Conservation (phyloP, 2,797 vertebrate species). For the Dromococcyx pavoninus region DNA sequence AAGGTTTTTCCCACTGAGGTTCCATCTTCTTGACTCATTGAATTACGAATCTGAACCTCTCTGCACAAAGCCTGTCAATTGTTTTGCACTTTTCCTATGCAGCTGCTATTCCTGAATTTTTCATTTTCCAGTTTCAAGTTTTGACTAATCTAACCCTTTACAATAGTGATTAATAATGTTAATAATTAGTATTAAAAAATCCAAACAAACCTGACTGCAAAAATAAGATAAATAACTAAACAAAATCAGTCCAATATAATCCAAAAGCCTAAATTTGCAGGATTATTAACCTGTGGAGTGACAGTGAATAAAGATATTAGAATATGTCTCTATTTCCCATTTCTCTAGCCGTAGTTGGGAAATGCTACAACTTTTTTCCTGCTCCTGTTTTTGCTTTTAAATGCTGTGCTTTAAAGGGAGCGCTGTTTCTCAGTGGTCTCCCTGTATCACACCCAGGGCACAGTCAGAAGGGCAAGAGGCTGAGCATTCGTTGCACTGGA, state of each 20-base stretch:
- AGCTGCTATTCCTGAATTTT: background rate
- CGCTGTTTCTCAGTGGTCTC: background rate
- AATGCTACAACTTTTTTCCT: background rate
- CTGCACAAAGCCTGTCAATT: background rate
- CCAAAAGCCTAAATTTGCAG: background rate
- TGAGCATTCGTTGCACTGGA: accelerated
- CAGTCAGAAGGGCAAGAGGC: background rate
- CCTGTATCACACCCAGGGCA: background rate
- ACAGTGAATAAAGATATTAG: background rate
- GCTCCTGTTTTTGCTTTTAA: background rate
- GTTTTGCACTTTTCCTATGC: background rate
- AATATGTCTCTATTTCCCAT: background rate
- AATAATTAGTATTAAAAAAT: accelerated
- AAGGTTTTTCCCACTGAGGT: background rate
- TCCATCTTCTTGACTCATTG: background rate
- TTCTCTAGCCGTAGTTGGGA: background rate
- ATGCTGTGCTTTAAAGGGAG: background rate
- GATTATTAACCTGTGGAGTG: background rate
- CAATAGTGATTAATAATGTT: background rate
- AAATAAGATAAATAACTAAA: background rate
- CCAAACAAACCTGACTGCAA: background rate
- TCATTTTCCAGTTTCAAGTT: background rate
- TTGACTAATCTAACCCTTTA: background rate
- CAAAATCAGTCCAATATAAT: background rate
- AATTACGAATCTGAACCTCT: background rate